These are phyloP conservation scores for Palythoa heliodiscus DNA, from an alignment of 92 coral and sea anemone genomes.

Conservation along the genomic window DNA sequence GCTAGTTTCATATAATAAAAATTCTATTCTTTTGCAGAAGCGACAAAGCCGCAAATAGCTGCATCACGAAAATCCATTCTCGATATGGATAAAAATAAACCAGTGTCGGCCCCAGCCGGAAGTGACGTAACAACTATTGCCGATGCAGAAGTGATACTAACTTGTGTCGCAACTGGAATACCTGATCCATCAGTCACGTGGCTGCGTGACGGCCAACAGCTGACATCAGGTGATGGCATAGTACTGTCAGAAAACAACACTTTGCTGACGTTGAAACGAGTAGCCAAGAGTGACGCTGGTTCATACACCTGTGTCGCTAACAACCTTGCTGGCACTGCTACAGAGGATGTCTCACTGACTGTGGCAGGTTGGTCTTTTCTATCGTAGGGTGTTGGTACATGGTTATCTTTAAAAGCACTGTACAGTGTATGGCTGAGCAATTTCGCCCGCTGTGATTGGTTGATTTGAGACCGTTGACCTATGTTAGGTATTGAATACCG, in stretches of 20 bases:
- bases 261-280: conserved; percentile 53
- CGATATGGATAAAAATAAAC: conserved; percentile 61
- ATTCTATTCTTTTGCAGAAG: conserved; percentile 19
- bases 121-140: conserved; percentile 60
- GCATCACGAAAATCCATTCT: conserved; percentile 17
- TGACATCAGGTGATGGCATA: conserved; percentile 52
- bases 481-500: too few species aligned
- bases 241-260: conserved; percentile 42
- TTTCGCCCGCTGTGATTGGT: too few species aligned
- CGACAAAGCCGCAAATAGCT: conserved; percentile 46
- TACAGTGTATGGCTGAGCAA: too few species aligned
- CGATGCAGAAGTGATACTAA: conserved; percentile 62
- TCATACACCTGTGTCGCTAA: conserved; percentile 70
- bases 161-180: conserved; percentile 64
- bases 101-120: conserved; percentile 69
- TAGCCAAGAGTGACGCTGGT: conserved; percentile 62
- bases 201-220: conserved; percentile 55
- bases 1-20: background rate
- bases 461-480: too few species aligned
- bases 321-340: conserved; percentile 64
- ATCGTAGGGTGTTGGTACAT: too few species aligned
- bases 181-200: conserved; percentile 76
- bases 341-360: conserved; percentile 50
- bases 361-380: conserved; percentile 67
- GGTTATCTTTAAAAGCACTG: too few species aligned